Evolutionary conservation across 2,113 vertebrate genomes (phyloP).

Genomic region (Recurvirostra avosetta): DNA sequence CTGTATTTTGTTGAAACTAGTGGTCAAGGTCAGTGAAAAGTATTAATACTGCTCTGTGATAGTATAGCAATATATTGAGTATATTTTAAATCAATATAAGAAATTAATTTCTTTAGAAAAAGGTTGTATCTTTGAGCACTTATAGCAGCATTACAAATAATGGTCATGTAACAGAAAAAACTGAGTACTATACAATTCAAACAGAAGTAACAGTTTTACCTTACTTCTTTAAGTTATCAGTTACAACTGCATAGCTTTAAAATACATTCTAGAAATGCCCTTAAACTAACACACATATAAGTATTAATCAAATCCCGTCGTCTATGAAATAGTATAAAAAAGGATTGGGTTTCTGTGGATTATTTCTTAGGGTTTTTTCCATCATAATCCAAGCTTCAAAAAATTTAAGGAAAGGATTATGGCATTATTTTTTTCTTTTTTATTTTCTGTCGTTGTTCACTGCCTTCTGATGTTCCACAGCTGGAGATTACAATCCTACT

Average conservation of each 20-base stretch:
- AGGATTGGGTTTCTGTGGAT: background rate
- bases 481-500: background rate
- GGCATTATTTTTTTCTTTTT: background rate
- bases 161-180: background rate
- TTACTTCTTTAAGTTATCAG: background rate
- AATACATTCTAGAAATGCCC: background rate
- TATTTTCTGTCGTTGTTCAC: background rate
- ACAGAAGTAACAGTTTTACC: background rate
- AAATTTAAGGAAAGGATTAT: background rate
- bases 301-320: background rate
- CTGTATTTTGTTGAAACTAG: background rate
- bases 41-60: background rate
- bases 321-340: background rate
- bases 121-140: rapidly evolving
- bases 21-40: background rate
- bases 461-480: background rate
- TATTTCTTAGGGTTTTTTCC: background rate
- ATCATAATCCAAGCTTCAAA: background rate
- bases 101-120: background rate
- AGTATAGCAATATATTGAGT: background rate
- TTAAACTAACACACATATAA: background rate
- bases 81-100: background rate
- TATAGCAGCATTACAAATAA: background rate
- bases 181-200: background rate
- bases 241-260: background rate